These are phyloP conservation scores for Amazona guildingii DNA, from an alignment of 2,113 vertebrate genomes.

Conservation along the genomic window DNA sequence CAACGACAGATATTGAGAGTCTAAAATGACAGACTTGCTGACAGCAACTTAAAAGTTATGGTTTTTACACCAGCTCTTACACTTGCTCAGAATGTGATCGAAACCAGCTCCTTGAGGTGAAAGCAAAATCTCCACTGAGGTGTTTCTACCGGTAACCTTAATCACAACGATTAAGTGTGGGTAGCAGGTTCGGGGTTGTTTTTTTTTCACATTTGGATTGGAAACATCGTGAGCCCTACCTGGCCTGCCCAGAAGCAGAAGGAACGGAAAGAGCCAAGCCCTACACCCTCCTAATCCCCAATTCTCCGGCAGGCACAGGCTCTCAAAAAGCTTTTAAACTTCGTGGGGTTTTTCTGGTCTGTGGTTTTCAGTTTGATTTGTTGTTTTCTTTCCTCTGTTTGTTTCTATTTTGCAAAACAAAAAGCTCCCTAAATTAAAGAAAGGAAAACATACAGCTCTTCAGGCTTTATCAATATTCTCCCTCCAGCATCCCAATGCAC, in stretches of 20 bases:
- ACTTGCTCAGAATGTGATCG: neutral
- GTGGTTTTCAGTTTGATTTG: slow-evolving; percentile 59
- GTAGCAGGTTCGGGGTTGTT: neutral
- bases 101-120: slow-evolving; percentile 37
- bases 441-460: neutral
- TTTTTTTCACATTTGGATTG: neutral
- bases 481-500: neutral
- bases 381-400: slow-evolving; percentile 40
- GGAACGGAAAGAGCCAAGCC: neutral
- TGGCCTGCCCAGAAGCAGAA: neutral
- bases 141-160: neutral
- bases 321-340: slow-evolving; percentile 9
- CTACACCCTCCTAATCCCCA: neutral
- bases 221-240: neutral
- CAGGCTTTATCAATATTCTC: neutral
- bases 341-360: slow-evolving; percentile 25
- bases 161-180: neutral
- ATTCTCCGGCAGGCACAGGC: neutral
- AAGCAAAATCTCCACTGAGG: neutral
- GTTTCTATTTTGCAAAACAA: slow-evolving; percentile 53
- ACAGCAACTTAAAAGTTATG: slow-evolving; percentile 5
- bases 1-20: slow-evolving; percentile 47
- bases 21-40: slow-evolving; percentile 54
- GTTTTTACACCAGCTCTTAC: slow-evolving; percentile 17
- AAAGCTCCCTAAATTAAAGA: neutral